These are phyloP conservation scores for Macroglossus sobrinus DNA, from an alignment of 2,113 vertebrate genomes.

Conservation along the genomic window DNA sequence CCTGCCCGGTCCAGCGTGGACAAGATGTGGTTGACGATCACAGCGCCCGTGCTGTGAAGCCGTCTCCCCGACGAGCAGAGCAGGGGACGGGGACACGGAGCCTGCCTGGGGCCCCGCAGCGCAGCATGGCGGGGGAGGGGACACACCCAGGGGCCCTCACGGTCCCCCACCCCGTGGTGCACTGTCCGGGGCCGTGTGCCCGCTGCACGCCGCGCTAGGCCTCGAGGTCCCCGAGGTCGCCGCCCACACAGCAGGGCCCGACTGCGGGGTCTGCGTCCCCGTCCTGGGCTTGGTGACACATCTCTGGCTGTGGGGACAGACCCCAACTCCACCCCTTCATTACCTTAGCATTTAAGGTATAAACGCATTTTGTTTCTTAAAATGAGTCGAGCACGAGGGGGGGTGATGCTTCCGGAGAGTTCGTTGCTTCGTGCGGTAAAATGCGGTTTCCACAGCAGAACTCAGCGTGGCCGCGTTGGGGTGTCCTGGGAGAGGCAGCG, in stretches of 20 bases:
- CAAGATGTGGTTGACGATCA: not conserved
- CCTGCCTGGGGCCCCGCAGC: accelerated
- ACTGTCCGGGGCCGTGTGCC: accelerated
- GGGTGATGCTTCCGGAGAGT: too few relatives aligned
- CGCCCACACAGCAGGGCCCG: not conserved
- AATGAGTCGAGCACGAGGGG: accelerated
- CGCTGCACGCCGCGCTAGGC: too few relatives aligned
- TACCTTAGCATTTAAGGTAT: not conserved
- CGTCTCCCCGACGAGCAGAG: not conserved
- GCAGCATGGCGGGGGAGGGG: too few relatives aligned
- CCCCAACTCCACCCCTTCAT: not conserved
- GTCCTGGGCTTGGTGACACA: accelerated
- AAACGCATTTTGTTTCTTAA: not conserved
- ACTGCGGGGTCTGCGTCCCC: accelerated
- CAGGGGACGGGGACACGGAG: accelerated
- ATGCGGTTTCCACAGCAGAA: accelerated
- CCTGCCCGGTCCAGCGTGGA: too few relatives aligned
- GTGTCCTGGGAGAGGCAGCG: not conserved
- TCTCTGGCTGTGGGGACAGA: not conserved
- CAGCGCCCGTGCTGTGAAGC: accelerated
- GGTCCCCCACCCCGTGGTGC: accelerated
- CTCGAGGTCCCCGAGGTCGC: too few relatives aligned
- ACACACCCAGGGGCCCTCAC: not conserved
- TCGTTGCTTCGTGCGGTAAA: not conserved
- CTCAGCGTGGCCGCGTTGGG: accelerated